Evolutionary conservation across 2,888 invertebrate species (phyloP), one percentile per base, ranked within the genome.

Genomic region (Parochlus steinenii): DNA sequence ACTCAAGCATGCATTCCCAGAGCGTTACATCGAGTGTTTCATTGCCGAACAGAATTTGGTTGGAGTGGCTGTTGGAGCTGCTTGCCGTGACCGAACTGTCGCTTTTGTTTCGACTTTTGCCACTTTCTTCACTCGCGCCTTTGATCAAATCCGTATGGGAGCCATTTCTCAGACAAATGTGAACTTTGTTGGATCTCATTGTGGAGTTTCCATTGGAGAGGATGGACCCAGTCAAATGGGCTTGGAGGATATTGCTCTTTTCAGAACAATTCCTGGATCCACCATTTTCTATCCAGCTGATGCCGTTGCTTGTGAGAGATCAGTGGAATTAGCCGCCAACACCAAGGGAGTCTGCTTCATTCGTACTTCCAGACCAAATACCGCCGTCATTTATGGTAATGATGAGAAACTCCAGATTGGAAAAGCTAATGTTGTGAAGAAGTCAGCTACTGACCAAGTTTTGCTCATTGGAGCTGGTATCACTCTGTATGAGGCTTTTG

Each of bases 171-270:
- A 93, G 66, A 83, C 89, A 16, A 95, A 98, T 60, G 81, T 89
- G 14, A 98, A 97, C 63, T 86, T 93, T 57, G 87, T 68, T 40
- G 95, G 95, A 1, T 97, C 97, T 0, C 98, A 98, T 63, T 92
- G 89, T 58, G 98, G 98, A 27, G 82, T 95, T 15, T 90, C 90
- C 50, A 99, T 98, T 61, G 98, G 95, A 20, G 95, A 95, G 63
- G 97, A 97, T 62, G 97, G 97, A 0, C 97, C 98, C 12, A 89
- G 89, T 38, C 98, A 99, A 65, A 98, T 99, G 98, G 98, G 90
- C 4, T 68, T 98, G n/a, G 98, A 98, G 63, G 98, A 99, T 59
- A 57, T 98, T 39, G 86, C 92, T 2, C 69, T 98, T 69, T 98
- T 99, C 74, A 71, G 97, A 26, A 60, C 83, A 4, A 71, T 98